phyloP scores from a whole-genome alignment of 2,797 vertebrate species.

The Acestrorhynchus altus region DNA sequence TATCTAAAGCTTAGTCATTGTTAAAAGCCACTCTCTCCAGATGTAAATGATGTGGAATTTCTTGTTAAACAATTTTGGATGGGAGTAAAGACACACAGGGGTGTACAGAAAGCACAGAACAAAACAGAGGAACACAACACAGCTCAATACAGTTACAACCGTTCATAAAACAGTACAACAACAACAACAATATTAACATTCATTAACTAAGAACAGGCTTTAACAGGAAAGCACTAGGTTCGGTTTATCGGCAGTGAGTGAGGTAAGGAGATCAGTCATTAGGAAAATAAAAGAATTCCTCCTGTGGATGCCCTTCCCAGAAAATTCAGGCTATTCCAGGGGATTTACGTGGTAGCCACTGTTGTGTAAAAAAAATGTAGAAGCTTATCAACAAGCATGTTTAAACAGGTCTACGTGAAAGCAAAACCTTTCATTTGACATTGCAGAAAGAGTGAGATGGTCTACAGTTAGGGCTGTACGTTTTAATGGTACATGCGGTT shows the following conservation, averaged over 20 bases:
- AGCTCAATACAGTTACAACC: not conserved
- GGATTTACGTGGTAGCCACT: not conserved
- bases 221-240: not conserved
- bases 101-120: not conserved
- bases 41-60: not conserved
- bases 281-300: not conserved
- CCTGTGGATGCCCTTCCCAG: not conserved
- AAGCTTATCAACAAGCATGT: not conserved
- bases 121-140: conserved; percentile 1
- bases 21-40: not conserved
- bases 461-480: not conserved
- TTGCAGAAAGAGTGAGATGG: not conserved
- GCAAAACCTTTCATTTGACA: not conserved
- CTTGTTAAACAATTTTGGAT: not conserved
- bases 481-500: not conserved
- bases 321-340: not conserved
- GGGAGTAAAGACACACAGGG: not conserved
- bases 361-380: not conserved
- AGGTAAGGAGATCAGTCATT: not conserved
- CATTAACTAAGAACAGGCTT: not conserved
- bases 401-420: not conserved
- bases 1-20: too few relatives aligned
- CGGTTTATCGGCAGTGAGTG: too few relatives aligned
- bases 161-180: not conserved
- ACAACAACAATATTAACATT: not conserved